Base-by-base conservation (phyloP, 2,113 vertebrate species). In the Podarcis raffonei region DNA sequence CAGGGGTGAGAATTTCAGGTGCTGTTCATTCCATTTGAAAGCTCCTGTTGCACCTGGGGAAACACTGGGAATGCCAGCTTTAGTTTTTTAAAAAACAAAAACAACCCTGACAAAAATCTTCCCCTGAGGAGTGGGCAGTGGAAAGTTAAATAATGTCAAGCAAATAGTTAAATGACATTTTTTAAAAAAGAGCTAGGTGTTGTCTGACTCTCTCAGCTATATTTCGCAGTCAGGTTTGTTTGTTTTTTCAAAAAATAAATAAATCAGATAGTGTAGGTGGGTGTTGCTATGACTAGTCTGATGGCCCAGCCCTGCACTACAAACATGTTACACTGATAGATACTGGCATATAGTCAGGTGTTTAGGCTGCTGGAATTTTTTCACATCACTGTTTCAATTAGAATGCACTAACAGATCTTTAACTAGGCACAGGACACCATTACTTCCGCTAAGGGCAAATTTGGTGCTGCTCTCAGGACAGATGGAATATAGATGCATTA, bases 321-420 rank as follows among this genome's bases (percentile, higher is more conserved):
- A 83, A 93, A 57, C 2, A 15, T 37, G 11, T 80, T 83, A 6
- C 15, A 78, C 16, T 23, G 4, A 83, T 88, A 25, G 4, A 25
- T 89, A 77, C 76, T 89, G 66, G 15, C 22, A 25, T 11, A 83
- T 48, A 37, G 86, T 2, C 53, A 25, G 71, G 57, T 39, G 7
- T 62, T 92, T 89, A 88, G 53, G 78, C 48, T 66, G 32, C 30
- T 65, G 30, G 89, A 85, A 85, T 79, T 23, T 84, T 88, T 81
- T 74, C 74, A 72, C 92, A 3, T 72, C 15, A 89, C 78, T 65
- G 1, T 83, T 93, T 88, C 79, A 88, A 1, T 81, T 80, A 87
- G 22, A 22, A 13, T 2, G 1, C 23, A 2, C 27, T 1, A 0
- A 30, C 25, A 77, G 6, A 9, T 89, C 9, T 74, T 80, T 87